phyloP scores from a whole-genome alignment of 2,113 vertebrate species.

The Uropsilus gracilis region DNA sequence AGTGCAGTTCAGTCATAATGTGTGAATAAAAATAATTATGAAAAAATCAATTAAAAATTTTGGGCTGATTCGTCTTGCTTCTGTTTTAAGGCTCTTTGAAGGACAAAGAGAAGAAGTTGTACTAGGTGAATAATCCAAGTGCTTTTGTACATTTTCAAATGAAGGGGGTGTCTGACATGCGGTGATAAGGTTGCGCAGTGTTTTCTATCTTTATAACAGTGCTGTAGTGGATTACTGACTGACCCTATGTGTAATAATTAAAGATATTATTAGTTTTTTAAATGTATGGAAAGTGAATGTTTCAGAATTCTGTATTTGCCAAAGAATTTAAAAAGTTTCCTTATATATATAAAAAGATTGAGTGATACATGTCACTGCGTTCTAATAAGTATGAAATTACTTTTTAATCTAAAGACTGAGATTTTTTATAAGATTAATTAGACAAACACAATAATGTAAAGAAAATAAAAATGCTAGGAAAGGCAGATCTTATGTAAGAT shows the following conservation, averaged over 20 bases:
- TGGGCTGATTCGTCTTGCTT: constrained; percentile 1
- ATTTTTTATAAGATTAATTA: constrained; percentile 42
- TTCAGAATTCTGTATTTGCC: constrained; percentile 6
- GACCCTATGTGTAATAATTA: not conserved
- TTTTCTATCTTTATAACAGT: not conserved
- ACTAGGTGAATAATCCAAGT: not conserved
- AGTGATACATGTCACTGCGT: not conserved
- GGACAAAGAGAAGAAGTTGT: constrained; percentile 27
- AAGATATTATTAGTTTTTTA: not conserved
- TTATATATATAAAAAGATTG: not conserved
- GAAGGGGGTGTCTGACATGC: not conserved
- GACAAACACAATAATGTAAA: not conserved
- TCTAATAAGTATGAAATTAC: constrained; percentile 11
- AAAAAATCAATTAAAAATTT: constrained; percentile 32
- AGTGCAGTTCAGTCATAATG: not conserved
- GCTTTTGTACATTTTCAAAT: constrained; percentile 17
- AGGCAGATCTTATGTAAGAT: constrained; percentile 56
- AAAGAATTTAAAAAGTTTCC: not conserved
- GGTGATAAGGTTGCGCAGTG: not conserved
- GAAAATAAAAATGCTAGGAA: not conserved
- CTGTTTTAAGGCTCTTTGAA: not conserved
- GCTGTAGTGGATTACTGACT: not conserved
- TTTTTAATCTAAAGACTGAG: constrained; percentile 45
- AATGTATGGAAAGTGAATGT: not conserved
- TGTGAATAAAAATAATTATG: not conserved